Conservation (phyloP, 2,113 vertebrate species). For the Ctenodactylus gundi region DNA sequence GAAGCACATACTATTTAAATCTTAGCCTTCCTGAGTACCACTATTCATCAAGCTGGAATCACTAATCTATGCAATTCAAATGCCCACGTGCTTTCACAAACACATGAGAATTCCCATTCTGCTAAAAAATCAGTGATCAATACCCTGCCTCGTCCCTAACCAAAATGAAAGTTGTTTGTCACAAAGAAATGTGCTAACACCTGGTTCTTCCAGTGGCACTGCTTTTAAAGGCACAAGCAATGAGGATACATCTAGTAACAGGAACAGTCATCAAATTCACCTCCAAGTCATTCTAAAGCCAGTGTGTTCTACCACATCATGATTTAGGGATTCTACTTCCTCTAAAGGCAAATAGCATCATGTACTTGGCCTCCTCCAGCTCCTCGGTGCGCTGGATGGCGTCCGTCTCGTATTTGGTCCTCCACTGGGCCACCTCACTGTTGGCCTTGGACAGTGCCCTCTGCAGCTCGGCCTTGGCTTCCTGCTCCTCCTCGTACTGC, state of each 20-base stretch:
- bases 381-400: constrained; percentile 92
- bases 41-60: not conserved
- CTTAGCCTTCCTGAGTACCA: not conserved
- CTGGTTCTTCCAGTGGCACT: not conserved
- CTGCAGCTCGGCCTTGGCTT: constrained; percentile 88
- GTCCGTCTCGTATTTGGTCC: constrained; percentile 90
- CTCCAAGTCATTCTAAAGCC: not conserved
- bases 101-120: not conserved
- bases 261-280: not conserved
- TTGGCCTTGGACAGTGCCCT: constrained; percentile 88
- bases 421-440: constrained; percentile 89
- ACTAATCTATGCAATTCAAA: not conserved
- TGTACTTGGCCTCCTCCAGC: constrained; percentile 93
- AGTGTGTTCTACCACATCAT: not conserved
- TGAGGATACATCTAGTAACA: not conserved
- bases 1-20: constrained; percentile 17
- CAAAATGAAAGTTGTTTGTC: not conserved
- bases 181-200: not conserved
- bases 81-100: not conserved
- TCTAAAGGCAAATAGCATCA: not conserved
- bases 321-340: not conserved
- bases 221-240: not conserved
- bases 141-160: not conserved
- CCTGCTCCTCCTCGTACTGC: constrained; percentile 91
- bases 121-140: not conserved